These are phyloP conservation scores for Isotomurus palustris DNA, from an alignment of 2,888 invertebrate species.

Conservation along the genomic window DNA sequence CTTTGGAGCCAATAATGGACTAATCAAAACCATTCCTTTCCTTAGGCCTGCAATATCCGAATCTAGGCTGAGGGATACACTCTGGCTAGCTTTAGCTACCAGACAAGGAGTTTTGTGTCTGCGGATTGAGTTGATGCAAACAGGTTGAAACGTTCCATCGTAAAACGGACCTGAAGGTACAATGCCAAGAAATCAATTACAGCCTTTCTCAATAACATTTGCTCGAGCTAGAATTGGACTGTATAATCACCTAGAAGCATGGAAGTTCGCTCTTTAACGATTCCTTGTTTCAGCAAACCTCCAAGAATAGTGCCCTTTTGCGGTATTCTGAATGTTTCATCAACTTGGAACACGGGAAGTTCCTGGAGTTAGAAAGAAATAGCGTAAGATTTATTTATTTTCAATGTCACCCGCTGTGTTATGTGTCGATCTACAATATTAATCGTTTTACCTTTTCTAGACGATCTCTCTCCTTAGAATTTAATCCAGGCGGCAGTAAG, in stretches of 20 bases:
- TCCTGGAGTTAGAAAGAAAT: conserved; percentile 55
- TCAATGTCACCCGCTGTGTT: not conserved
- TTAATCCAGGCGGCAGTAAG: conserved; percentile 66
- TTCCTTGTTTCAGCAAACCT: conserved; percentile 77
- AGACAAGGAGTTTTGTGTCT: conserved; percentile 87
- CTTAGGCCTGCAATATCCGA: conserved; percentile 60
- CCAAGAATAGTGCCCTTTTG: conserved; percentile 80
- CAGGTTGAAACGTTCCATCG: conserved; percentile 71
- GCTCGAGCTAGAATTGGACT: not conserved
- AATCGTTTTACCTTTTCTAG: conserved; percentile 58
- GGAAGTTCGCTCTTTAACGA: conserved; percentile 69
- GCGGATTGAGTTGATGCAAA: conserved; percentile 78
- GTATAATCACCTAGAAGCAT: conserved; percentile 52
- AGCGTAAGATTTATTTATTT: not conserved
- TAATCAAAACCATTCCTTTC: conserved; percentile 80
- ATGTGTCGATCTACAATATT: not conserved
- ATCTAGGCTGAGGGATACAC: conserved; percentile 74
- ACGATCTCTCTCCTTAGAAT: conserved; percentile 62
- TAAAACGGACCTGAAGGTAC: conserved; percentile 66
- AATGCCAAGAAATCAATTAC: not conserved
- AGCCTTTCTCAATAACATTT: not conserved
- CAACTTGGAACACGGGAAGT: conserved; percentile 81
- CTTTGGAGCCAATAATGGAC: conserved; percentile 53
- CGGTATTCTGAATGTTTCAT: conserved; percentile 83
- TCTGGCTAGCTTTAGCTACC: conserved; percentile 81